Percentiles rank a stretch among this genome's conserved stretches.
These are phyloP conservation scores for Herpetotheres cachinnans DNA, from an alignment of 2,113 vertebrate species.

Conservation along the genomic window DNA sequence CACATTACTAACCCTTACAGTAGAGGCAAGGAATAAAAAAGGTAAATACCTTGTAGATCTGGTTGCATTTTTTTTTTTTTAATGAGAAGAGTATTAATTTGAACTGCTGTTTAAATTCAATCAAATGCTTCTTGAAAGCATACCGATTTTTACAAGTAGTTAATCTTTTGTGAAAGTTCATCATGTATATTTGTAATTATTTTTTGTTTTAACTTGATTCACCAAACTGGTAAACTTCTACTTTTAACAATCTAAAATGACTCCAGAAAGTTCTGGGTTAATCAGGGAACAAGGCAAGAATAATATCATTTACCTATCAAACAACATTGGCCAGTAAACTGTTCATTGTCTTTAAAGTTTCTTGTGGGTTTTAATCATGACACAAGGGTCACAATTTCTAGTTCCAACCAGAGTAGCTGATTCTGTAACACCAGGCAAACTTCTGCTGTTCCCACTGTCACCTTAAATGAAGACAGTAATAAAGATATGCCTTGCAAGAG, in stretches of 20 bases:
- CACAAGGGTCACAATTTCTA: not conserved
- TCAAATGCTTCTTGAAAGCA: not conserved
- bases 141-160: not conserved
- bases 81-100: not conserved
- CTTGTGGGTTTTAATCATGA: not conserved
- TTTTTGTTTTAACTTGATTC: not conserved
- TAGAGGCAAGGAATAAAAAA: not conserved
- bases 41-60: not conserved
- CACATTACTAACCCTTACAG: not conserved
- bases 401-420: not conserved
- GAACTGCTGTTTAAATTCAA: not conserved
- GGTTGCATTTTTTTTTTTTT: not conserved
- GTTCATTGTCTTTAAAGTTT: not conserved
- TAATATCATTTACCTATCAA: not conserved
- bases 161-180: not conserved
- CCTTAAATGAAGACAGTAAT: not conserved
- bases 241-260: not conserved
- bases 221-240: not conserved
- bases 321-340: not conserved
- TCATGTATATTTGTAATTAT: not conserved
- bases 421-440: not conserved
- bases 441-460: not conserved
- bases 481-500: not conserved
- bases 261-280: not conserved
- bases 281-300: not conserved